phyloP scores from a whole-genome alignment of 2,888 invertebrate species.

The Torymus tubicola region DNA sequence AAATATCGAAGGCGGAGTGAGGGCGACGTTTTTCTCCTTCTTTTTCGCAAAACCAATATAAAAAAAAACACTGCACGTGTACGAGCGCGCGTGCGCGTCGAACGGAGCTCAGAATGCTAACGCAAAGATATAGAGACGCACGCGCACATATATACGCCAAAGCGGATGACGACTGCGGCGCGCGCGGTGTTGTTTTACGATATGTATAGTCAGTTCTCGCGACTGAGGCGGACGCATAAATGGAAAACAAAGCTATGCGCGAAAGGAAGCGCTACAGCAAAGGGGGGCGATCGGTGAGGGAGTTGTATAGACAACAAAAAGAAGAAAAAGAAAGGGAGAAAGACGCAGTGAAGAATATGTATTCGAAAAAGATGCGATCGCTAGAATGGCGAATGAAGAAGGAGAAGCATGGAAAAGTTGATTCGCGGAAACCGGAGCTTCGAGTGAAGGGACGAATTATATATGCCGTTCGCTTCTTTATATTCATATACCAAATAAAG shows the following conservation, averaged over 20 bases:
- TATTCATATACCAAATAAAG: too few species aligned
- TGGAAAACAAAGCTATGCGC: not conserved
- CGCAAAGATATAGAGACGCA: not conserved
- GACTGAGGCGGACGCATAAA: conserved; percentile 1
- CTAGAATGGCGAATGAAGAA: not conserved
- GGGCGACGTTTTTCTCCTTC: not conserved
- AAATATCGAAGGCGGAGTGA: not conserved
- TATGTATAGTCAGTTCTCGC: too few species aligned
- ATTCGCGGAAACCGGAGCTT: too few species aligned
- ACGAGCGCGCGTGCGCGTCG: conserved; percentile 4
- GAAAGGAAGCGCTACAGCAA: too few species aligned
- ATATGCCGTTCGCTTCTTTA: too few species aligned
- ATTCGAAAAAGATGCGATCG: not conserved
- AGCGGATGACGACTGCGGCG: conserved; percentile 16
- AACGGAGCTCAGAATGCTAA: conserved; percentile 15
- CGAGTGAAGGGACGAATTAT: too few species aligned
- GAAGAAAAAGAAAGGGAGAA: not conserved
- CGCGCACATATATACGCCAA: not conserved
- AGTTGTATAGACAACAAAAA: too few species aligned
- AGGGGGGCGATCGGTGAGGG: too few species aligned
- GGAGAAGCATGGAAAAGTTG: not conserved
- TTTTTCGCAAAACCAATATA: not conserved
- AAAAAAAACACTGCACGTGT: not conserved
- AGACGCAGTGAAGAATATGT: not conserved
- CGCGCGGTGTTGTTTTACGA: conserved; percentile 25